These are phyloP conservation scores for Cirrhinus molitorella DNA, from an alignment of 2,797 vertebrate genomes.

Conservation along the genomic window DNA sequence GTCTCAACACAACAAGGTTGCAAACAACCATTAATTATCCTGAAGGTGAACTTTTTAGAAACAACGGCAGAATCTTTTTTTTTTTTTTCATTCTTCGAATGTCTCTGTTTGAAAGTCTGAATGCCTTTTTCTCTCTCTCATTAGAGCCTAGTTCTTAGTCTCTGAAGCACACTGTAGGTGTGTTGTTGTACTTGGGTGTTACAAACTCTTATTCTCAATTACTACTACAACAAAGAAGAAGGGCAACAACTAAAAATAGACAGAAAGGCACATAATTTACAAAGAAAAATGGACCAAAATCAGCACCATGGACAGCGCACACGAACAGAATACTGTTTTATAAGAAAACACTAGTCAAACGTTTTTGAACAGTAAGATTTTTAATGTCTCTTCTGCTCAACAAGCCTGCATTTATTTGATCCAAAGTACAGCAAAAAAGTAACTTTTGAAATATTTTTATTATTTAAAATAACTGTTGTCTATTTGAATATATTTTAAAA, in stretches of 20 bases:
- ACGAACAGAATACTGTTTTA: background rate
- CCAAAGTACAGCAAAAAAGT: no score
- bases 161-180: background rate
- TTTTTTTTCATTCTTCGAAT: background rate
- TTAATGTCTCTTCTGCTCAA: no score
- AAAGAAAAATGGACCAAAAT: background rate
- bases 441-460: no score
- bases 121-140: background rate
- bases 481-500: no score
- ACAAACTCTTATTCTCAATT: background rate
- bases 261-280: background rate
- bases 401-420: no score
- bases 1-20: background rate
- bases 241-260: background rate
- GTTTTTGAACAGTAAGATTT: no score
- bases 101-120: background rate
- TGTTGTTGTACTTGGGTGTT: background rate
- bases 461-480: no score
- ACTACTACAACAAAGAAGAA: background rate
- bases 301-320: conserved; percentile 34
- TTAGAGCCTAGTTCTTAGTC: background rate
- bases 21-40: conserved; percentile 32
- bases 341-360: background rate
- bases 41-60: conserved; percentile 27
- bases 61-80: background rate